Evolutionary conservation across 2,113 vertebrate genomes (phyloP), one percentile per base, ranked within the genome.

Genomic region (Ochotona curzoniae): DNA sequence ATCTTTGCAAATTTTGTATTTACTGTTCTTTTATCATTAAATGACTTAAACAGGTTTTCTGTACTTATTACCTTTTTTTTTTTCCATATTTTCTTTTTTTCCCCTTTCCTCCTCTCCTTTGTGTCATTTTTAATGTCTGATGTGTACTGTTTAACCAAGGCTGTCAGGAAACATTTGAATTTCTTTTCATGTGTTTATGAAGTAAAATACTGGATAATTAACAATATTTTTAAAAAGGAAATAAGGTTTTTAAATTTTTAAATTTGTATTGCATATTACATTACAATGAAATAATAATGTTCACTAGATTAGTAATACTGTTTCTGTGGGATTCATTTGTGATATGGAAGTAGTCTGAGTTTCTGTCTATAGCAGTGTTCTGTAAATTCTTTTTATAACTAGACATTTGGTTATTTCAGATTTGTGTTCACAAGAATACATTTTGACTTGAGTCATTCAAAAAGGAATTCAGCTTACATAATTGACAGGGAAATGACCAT

Each of bases 401-500:
- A 71, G 11, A 38, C 74, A 26, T 49, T 83, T 28, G 81, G 47
- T 51, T 32, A 54, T 84, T 81, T 93, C 28, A 54, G 12, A 76
- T 73, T 81, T 93, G 47, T 74, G n/a, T 69, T 83, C 9, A 63
- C 78, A 83, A 89, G 67, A 23, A 21, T 91, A 20, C 30, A 57
- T 69, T 96, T 89, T 93, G n/a, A 91, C 21, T 73, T 71, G 64
- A 94, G 10, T 84, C 38, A n/a, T 64, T 79, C 21, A 54, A 23
- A 74, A 87, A 69, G 71, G 18, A 81, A 61, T 60, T 76, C 93
- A 18, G 49, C 70, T 81, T 82, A 26, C 71, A 69, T 51, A 71
- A 61, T 13, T 88, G 32, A 26, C 63, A 26, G 0, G 23, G 47
- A n/a, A 23, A 23, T n/a, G 18, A n/a, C 23, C 66, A 21, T 64